Evolutionary conservation across 2,113 vertebrate genomes (phyloP), one percentile per base, ranked within the genome.

Genomic region (Crotalus tigris): DNA sequence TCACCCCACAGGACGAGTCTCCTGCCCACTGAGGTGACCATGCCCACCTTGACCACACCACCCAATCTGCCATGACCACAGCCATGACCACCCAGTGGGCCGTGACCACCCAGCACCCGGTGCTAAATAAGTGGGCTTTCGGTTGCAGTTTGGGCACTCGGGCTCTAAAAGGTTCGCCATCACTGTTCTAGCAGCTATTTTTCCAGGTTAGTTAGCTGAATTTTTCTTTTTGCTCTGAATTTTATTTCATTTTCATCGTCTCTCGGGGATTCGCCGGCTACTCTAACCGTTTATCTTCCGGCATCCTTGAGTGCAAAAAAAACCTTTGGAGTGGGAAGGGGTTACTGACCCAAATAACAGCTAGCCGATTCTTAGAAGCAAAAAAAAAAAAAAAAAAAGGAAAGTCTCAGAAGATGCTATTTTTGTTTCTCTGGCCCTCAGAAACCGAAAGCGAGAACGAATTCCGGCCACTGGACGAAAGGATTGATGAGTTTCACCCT

Each of bases 391-490:
- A 39, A 39, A 39, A 39, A 39, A 39, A 39, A 39, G 39, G 39
- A 39, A 39, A 39, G 39, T 39, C 29, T n/a, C 29, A 12, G 23
- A 0, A 0, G 8, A 75, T 0, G 0, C 75, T 54, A 89, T 75
- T 75, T n/a, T 91, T 11, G 58, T 6, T 85, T 94, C 57, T 93
- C 54, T 33, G 90, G 49, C 95, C 93, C 97, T 92, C 96, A 99
- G 99, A 99, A 97, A 99, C 99, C 0, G 99, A 99, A 97, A 99
- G 99, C 1, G 99, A 99, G 97, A 99, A 99, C 92, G 99, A 99
- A 96, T 99, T 99, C 94, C 98, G 99, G 59, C 99, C 99, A 58
- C 96, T 99, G 97, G 99, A 99, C 97, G 99, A 99, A 95, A 98
- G 99, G 96, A 99, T 99, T 98, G 99, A 99, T 54, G 99, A 99